Percentiles rank a stretch among this genome's conserved stretches.
These are phyloP conservation scores for Python bivittatus DNA, from an alignment of 2,113 vertebrate genomes.

Conservation along the genomic window DNA sequence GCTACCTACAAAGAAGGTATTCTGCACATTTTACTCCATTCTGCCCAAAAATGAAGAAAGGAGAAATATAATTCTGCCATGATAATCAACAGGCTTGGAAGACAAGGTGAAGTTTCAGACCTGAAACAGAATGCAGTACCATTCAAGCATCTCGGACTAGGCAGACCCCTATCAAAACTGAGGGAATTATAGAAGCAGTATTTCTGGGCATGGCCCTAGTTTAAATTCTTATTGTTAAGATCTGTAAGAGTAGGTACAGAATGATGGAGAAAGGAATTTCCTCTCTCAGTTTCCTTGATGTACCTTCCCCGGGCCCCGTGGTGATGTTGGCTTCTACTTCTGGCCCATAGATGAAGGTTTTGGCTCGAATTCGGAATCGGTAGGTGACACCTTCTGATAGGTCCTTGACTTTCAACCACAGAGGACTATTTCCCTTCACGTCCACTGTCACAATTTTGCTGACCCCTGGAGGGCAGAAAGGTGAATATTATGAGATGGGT, in stretches of 20 bases:
- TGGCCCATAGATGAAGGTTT: conserved; percentile 91
- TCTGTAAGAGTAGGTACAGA: background rate
- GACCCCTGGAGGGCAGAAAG: conserved; percentile 78
- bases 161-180: background rate
- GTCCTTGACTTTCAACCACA: conserved; percentile 96
- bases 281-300: background rate
- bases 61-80: background rate
- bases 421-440: conserved; percentile 86
- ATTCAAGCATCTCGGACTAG: background rate
- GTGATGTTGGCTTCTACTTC: conserved; percentile 96
- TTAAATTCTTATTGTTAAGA: background rate
- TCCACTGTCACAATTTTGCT: conserved; percentile 98
- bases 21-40: background rate
- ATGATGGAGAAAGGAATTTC: no score
- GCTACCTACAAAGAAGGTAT: background rate
- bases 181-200: background rate
- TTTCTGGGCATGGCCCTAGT: background rate
- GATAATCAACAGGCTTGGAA: background rate
- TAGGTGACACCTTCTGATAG: conserved; percentile 90
- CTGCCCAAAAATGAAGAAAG: background rate
- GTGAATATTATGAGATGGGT: background rate
- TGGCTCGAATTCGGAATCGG: conserved; percentile 90
- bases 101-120: background rate
- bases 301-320: conserved; percentile 95
- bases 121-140: background rate